These are phyloP conservation scores for Centropyge bicolor DNA, from an alignment of 2,797 vertebrate genomes.

Conservation along the genomic window DNA sequence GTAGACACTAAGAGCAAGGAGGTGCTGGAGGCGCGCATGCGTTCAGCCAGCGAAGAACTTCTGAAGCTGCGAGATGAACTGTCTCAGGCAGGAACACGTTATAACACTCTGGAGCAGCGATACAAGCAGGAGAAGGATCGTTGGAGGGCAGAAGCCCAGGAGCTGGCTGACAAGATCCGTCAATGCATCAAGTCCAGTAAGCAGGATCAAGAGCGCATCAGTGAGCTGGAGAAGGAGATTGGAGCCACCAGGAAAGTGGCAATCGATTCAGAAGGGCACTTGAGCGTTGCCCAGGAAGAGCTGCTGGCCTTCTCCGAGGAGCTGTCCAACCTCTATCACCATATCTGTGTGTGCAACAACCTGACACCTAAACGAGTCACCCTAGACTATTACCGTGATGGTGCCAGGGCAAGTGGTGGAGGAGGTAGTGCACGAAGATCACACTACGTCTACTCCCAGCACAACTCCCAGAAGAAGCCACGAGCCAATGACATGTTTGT, in stretches of 20 bases:
- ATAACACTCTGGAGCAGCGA: conserved; percentile 81
- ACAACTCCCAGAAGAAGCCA: conserved; percentile 76
- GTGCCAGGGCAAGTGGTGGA: conserved; percentile 68
- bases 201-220: conserved; percentile 87
- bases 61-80: conserved; percentile 83
- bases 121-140: conserved; percentile 86
- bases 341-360: conserved; percentile 90
- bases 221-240: conserved; percentile 88
- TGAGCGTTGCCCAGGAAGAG: conserved; percentile 89
- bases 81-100: conserved; percentile 81
- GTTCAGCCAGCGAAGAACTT: conserved; percentile 81
- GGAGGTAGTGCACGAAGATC: conserved; percentile 59
- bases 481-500: conserved; percentile 82
- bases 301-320: conserved; percentile 90
- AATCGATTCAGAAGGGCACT: conserved; percentile 86
- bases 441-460: conserved; percentile 69
- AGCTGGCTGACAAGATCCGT: conserved; percentile 86
- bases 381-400: conserved; percentile 88
- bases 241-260: conserved; percentile 85
- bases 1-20: conserved; percentile 85
- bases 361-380: conserved; percentile 89
- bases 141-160: conserved; percentile 86
- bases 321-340: conserved; percentile 90
- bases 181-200: conserved; percentile 86
- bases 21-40: conserved; percentile 83